Evolutionary conservation across 1,140 invertebrate species (phyloP).

Genomic region (Globodera rostochiensis): DNA sequence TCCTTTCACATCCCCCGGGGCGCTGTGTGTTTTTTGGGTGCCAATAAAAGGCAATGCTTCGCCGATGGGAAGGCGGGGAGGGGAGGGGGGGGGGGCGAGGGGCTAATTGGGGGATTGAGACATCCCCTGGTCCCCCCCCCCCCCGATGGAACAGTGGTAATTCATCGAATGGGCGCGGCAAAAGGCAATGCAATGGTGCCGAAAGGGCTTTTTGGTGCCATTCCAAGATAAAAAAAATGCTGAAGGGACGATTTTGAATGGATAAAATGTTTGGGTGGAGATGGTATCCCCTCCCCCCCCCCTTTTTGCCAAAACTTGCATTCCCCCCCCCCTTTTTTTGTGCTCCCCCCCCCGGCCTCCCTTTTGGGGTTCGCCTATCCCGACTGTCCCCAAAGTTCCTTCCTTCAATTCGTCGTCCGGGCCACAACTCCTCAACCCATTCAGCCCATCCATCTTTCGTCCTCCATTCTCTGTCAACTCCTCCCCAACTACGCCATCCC

Average conservation of each 20-base stretch:
- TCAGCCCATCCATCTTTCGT: not conserved
- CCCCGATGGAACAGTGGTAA: not conserved
- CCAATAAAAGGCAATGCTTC: not conserved
- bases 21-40: slow-evolving; percentile 9
- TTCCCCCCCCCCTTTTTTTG: not conserved
- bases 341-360: no score
- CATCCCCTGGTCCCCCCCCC: not conserved
- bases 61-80: not conserved
- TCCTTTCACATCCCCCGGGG: not conserved
- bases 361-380: no score
- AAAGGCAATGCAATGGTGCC: not conserved
- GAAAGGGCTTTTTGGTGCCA: not conserved
- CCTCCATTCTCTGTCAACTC: slow-evolving; percentile 1
- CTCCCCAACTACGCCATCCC: not conserved
- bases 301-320: not conserved
- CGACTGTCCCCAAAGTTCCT: not conserved
- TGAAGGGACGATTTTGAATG: not conserved
- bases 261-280: not conserved
- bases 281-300: not conserved
- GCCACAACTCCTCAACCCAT: not conserved
- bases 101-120: slow-evolving; percentile 18
- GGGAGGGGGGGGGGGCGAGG: not conserved
- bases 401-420: not conserved
- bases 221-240: not conserved
- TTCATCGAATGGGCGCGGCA: not conserved